phyloP scores from a whole-genome alignment of 1,140 invertebrate genomes.

The Temnothorax longispinosus region DNA sequence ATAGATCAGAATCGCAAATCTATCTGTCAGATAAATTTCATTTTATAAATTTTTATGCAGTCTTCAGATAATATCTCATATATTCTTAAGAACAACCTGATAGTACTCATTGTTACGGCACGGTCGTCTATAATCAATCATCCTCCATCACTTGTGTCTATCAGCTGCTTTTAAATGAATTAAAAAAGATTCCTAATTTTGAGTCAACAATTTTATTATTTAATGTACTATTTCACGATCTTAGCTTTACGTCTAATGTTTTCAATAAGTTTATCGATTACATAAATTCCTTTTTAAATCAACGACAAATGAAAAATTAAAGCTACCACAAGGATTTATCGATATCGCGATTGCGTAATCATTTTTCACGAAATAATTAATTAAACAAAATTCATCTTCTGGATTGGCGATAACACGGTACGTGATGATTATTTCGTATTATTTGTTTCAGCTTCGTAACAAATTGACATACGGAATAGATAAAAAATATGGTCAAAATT shows the following conservation, averaged over 20 bases:
- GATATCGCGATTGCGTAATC: background rate
- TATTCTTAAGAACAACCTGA: background rate
- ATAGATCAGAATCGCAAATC: constrained; percentile 5
- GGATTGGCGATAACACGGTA: background rate
- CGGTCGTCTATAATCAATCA: constrained; percentile 22
- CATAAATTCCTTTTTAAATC: background rate
- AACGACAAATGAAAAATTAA: background rate
- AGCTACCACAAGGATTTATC: background rate
- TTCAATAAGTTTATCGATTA: constrained; percentile 3
- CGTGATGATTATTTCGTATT: background rate
- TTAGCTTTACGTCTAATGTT: background rate
- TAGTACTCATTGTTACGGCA: background rate
- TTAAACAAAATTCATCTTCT: background rate
- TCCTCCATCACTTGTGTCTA: background rate
- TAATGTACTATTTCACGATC: background rate
- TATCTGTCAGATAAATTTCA: background rate
- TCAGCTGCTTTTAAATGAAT: constrained; percentile 23
- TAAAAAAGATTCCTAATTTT: constrained; percentile 16
- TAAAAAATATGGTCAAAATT: background rate
- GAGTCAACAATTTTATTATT: background rate
- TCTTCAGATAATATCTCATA: background rate
- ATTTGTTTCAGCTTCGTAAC: background rate
- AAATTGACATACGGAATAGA: background rate
- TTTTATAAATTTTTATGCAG: background rate
- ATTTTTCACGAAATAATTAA: background rate